A percentile compares a stretch with the other conserved stretches of the same genome.
These are phyloP conservation scores for Amorpha juglandis DNA, from an alignment of 2,888 invertebrate species.

Conservation along the genomic window DNA sequence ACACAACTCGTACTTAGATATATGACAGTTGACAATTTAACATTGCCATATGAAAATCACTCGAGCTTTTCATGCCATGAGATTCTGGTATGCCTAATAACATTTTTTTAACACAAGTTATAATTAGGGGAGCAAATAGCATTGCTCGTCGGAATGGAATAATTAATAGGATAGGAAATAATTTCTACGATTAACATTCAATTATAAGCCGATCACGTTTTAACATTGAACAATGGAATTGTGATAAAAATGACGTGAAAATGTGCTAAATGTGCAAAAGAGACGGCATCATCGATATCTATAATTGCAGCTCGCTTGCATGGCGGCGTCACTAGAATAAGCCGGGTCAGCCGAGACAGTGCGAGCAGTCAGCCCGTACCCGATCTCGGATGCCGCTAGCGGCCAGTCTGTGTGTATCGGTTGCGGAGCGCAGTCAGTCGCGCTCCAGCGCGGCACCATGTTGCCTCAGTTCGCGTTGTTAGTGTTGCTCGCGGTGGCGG, in stretches of 20 bases:
- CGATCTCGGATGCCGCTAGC: conserved; percentile 46
- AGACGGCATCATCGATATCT: conserved; percentile 68
- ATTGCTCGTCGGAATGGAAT: neutral
- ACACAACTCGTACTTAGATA: no score
- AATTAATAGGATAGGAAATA: conserved; percentile 24
- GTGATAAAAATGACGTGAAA: conserved; percentile 39
- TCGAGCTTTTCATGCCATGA: no score
- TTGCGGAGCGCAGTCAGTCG: conserved; percentile 63
- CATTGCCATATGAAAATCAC: no score
- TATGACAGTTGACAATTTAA: no score
- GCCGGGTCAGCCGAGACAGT: conserved; percentile 36
- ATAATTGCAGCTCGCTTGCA: conserved; percentile 56
- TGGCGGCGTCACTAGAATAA: conserved; percentile 58
- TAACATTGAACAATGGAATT: conserved; percentile 45
- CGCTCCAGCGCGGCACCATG: conserved; percentile 74
- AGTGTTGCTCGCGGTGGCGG: conserved; percentile 81
- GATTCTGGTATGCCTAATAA: no score
- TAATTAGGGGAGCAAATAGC: neutral
- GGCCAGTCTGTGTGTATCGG: conserved; percentile 67
- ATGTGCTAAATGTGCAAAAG: conserved; percentile 51
- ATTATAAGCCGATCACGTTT: conserved; percentile 45
- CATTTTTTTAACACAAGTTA: neutral
- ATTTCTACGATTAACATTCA: conserved; percentile 40
- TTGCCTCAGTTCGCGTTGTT: conserved; percentile 66
- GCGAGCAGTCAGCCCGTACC: conserved; percentile 22